Conservation (phyloP, 2,113 vertebrate species). For the Rhinoptilus africanus region DNA sequence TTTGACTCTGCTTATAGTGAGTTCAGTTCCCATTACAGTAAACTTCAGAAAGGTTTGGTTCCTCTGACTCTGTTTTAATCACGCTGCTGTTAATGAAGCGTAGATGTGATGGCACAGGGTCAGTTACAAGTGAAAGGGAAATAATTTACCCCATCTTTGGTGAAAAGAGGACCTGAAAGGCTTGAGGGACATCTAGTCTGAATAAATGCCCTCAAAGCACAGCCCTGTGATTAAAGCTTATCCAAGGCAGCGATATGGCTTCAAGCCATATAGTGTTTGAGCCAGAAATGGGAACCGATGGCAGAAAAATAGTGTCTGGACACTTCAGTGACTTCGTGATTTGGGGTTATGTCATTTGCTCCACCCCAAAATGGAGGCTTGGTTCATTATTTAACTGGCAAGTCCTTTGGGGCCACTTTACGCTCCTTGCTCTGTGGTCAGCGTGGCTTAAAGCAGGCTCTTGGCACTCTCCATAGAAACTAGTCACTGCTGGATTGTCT, state of each 20-base stretch:
- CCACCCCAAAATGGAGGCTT: background rate
- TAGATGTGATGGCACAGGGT: background rate
- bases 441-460: background rate
- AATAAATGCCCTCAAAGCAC: background rate
- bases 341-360: background rate
- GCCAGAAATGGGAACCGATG: background rate
- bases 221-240: background rate
- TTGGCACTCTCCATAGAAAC: background rate
- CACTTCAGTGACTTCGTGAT: background rate
- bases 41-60: background rate
- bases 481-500: background rate
- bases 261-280: background rate
- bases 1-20: background rate
- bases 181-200: background rate
- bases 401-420: background rate
- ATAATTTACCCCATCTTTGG: background rate
- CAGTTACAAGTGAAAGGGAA: background rate
- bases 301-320: background rate
- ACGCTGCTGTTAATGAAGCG: background rate
- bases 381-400: background rate
- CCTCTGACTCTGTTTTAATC: background rate
- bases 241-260: background rate
- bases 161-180: background rate
- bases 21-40: background rate
- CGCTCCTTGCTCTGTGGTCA: rapidly evolving